Conservation (phyloP, 2,797 vertebrate genomes). For the Myiotriccus ornatus region DNA sequence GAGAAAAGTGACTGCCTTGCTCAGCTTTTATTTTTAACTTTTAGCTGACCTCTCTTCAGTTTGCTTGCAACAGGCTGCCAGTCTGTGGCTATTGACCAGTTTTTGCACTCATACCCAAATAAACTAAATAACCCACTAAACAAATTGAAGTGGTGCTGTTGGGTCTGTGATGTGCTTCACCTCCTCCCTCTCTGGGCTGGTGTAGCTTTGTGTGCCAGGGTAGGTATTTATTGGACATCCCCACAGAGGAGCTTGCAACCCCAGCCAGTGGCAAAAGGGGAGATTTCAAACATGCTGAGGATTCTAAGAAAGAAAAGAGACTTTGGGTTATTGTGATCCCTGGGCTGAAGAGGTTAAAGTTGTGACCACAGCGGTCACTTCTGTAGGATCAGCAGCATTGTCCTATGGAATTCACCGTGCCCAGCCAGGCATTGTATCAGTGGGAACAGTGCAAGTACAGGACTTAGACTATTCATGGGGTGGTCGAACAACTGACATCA, state of each 20-base stretch:
- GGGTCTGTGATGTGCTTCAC: background rate
- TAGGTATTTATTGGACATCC: background rate
- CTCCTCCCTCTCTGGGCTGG: background rate
- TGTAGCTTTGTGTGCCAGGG: background rate
- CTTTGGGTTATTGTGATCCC: conserved; percentile 45
- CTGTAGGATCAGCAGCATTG: conserved; percentile 54
- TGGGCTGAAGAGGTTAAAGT: conserved; percentile 61
- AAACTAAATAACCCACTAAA: background rate
- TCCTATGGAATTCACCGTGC: conserved; percentile 40
- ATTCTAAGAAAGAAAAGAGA: conserved; percentile 39
- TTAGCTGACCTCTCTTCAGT: background rate
- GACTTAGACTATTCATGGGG: conserved; percentile 30
- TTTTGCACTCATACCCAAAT: background rate
- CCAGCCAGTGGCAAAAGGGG: background rate
- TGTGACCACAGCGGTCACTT: conserved; percentile 44
- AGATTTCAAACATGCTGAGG: background rate
- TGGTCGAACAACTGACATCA: conserved; percentile 38
- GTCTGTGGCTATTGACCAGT: background rate
- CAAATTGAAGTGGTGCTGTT: background rate
- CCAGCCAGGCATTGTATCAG: conserved; percentile 43
- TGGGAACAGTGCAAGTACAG: conserved; percentile 56
- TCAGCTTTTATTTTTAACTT: background rate
- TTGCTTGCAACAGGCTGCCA: background rate
- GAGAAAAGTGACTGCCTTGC: background rate
- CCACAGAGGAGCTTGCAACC: background rate